phyloP scores from a whole-genome alignment of 2,797 vertebrate species.

The Labeo calbasu region DNA sequence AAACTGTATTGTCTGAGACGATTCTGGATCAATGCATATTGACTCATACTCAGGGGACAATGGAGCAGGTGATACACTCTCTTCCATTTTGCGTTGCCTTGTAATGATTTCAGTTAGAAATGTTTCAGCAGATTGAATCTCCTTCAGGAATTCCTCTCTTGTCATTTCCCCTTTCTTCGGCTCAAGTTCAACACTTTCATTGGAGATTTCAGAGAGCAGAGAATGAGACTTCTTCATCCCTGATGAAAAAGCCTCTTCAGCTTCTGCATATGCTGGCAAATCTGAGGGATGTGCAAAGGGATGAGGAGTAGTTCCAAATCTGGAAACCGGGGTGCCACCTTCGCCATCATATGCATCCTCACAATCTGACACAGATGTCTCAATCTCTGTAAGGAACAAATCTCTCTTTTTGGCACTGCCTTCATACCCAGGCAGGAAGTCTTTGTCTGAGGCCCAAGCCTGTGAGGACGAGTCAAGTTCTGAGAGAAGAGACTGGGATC shows the following conservation, averaged over 20 bases:
- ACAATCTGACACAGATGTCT: constrained; percentile 71
- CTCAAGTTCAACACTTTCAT: constrained; percentile 66
- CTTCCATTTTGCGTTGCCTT: constrained; percentile 68
- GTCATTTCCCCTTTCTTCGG: constrained; percentile 77
- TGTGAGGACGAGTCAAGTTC: constrained; percentile 75
- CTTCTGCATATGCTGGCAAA: constrained; percentile 72
- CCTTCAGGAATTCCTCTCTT: constrained; percentile 80
- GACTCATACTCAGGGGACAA: constrained; percentile 83
- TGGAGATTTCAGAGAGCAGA: constrained; percentile 72
- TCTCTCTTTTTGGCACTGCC: constrained; percentile 68
- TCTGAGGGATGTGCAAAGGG: constrained; percentile 70
- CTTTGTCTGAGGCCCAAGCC: constrained; percentile 68
- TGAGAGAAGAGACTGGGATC: constrained; percentile 78
- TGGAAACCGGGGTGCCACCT: constrained; percentile 57
- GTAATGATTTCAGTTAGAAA: constrained; percentile 85
- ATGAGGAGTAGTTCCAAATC: constrained; percentile 68
- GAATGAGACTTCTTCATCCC: constrained; percentile 76
- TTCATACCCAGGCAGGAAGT: constrained; percentile 56
- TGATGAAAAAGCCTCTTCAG: constrained; percentile 76
- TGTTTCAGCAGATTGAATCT: constrained; percentile 83
- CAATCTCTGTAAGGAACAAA: constrained; percentile 83
- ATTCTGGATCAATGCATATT: constrained; percentile 79
- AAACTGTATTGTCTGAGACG: constrained; percentile 78
- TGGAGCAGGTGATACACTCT: constrained; percentile 69
- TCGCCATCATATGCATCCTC: constrained; percentile 64